A percentile compares a stretch with the other conserved stretches of the same genome.
Conservation (phyloP, 2,888 invertebrate species). For the Drosophila affinis region DNA sequence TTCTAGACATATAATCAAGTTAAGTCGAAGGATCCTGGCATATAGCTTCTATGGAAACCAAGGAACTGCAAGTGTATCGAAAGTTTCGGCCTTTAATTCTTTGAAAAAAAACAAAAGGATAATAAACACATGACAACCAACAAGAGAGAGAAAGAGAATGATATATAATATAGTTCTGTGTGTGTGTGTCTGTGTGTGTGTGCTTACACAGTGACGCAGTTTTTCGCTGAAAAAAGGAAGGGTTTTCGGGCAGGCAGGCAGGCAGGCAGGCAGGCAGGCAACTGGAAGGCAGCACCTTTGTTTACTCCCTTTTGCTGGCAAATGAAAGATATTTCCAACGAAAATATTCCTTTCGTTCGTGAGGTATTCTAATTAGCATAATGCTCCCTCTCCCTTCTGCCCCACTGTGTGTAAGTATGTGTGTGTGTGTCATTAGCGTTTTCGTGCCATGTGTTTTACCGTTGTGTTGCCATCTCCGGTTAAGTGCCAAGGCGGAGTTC, state of each 20-base stretch:
- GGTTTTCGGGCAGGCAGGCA: too few relatives aligned
- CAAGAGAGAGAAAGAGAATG: background rate
- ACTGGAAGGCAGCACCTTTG: constrained; percentile 9
- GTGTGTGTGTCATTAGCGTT: constrained; percentile 72
- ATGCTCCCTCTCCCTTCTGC: constrained; percentile 32
- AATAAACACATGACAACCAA: constrained; percentile 72
- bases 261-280: too few relatives aligned
- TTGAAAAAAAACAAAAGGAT: constrained; percentile 53
- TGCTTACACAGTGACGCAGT: constrained; percentile 16
- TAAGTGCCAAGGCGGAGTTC: background rate
- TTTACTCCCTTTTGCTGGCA: constrained; percentile 25
- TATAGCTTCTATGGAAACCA: too few relatives aligned
- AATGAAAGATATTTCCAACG: constrained; percentile 44
- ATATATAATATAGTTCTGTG: background rate
- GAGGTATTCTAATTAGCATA: constrained; percentile 44
- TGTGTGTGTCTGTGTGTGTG: constrained; percentile 5
- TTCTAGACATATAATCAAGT: too few relatives aligned
- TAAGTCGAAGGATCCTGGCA: too few relatives aligned
- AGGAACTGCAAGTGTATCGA: background rate
- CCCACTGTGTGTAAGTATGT: background rate
- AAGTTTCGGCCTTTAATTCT: background rate
- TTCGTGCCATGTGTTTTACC: constrained; percentile 61
- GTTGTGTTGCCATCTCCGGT: constrained; percentile 35
- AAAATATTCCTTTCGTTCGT: constrained; percentile 34
- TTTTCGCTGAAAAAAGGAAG: constrained; percentile 30